Percentiles rank a stretch among this genome's conserved stretches.
These are phyloP conservation scores for Charaxes varanes DNA, from an alignment of 1,140 invertebrate genomes.

Conservation along the genomic window DNA sequence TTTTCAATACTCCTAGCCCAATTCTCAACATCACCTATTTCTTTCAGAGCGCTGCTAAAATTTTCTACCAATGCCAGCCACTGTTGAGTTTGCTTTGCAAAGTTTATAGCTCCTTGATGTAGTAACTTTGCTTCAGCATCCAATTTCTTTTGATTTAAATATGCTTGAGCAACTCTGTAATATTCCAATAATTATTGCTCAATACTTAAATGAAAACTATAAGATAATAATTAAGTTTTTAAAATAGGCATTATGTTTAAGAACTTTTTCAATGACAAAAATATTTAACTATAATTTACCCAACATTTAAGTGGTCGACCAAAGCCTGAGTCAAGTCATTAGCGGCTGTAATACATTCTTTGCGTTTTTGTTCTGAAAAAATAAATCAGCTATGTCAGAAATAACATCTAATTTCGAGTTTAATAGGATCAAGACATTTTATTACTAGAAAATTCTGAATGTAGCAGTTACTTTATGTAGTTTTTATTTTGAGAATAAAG, in stretches of 20 bases:
- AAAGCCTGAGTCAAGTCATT: conserved; percentile 94
- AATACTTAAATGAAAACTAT: neutral
- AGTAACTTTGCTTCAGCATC: conserved; percentile 97
- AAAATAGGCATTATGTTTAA: neutral
- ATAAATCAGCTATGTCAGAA: neutral
- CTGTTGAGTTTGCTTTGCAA: conserved; percentile 96
- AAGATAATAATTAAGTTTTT: conserved; percentile 6
- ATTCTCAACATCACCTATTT: no score
- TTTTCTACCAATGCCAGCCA: no score
- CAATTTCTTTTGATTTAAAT: conserved; percentile 97
- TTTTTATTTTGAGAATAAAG: no score
- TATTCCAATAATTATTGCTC: conserved; percentile 14
- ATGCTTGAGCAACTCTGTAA: conserved; percentile 94
- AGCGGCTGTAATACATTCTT: conserved; percentile 93
- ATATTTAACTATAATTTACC: conserved; percentile 79
- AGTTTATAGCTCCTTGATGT: conserved; percentile 94
- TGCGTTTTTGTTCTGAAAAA: conserved; percentile 89
- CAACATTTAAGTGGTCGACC: conserved; percentile 97
- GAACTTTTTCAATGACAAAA: neutral
- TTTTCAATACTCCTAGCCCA: no score
- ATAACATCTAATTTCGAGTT: no score
- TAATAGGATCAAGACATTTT: neutral
- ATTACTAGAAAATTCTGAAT: no score
- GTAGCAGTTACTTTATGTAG: no score
- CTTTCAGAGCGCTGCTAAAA: no score